Evolutionary conservation across 2,113 vertebrate species (phyloP), one percentile per base, ranked within the genome.

Genomic region (Phasianus colchicus): DNA sequence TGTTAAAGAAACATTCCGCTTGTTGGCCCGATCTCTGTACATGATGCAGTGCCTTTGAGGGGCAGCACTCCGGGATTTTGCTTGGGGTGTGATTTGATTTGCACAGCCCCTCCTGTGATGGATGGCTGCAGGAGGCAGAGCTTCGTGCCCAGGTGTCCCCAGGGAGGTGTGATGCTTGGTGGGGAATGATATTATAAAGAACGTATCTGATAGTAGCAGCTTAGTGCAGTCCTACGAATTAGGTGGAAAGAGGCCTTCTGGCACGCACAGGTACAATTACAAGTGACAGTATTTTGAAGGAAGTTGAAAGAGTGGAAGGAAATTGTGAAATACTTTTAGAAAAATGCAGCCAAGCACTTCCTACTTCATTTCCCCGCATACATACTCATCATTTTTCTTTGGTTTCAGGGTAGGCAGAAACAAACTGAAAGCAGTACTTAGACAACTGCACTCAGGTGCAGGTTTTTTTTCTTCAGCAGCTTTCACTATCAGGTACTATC

Each of bases 401-500:
- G 52, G n/a, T 54, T 96, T 92, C 65, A 84, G 65, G 81, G 61
- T 11, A 80, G 73, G 48, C 27, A 86, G 82, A 64, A 95, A 20
- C 48, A 88, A 94, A 94, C 63, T 1, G 34, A 95, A 95, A 94
- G 92, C 54, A 88, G 38, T 71, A 55, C 40, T 90, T 81, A 34
- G 16, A 83, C 50, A 79, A 94, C 63, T 95, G 92, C 63, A 93
- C 70, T 83, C 95, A 95, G 96, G 95, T 96, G 94, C 80, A 47
- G 16, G 27, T 21, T 10, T 24, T 84, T 86, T 83, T 75, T 9
- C 19, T 43, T 43, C 63, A 84, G 57, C 75, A 66, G 69, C 90
- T 96, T 95, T 95, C 73, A 84, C 93, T 95, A 93, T 92, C 57
- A 27, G 80, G 4, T 86, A n/a, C 86, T 97, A 94, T 96, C 95